Conservation (phyloP, 2,113 vertebrate genomes). For the Xenus cinereus region DNA sequence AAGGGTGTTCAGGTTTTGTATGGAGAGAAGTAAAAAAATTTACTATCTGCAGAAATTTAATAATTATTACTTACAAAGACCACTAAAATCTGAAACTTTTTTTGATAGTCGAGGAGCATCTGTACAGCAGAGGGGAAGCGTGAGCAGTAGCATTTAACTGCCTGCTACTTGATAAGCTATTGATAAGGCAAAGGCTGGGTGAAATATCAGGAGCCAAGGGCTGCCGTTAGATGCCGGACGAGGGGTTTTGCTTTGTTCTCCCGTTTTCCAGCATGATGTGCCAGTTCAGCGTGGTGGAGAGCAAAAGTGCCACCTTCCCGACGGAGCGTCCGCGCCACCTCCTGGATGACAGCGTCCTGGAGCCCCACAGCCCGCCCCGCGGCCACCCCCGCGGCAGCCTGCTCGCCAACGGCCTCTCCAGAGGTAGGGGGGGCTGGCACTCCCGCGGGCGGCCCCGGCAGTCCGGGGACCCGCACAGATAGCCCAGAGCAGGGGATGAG, state of each 20-base stretch:
- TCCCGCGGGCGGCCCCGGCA: not conserved
- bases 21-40: not conserved
- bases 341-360: slow-evolving; percentile 95
- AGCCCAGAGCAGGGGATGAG: not conserved
- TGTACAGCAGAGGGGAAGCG: not conserved
- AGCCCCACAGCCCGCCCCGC: slow-evolving; percentile 86
- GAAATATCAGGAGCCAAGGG: not conserved
- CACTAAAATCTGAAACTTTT: not conserved
- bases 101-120: not conserved
- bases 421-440: slow-evolving; percentile 73
- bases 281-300: slow-evolving; percentile 89
- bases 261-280: slow-evolving; percentile 87
- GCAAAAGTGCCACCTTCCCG: slow-evolving; percentile 91
- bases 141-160: not conserved
- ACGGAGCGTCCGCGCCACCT: slow-evolving; percentile 89
- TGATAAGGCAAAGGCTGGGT: not conserved
- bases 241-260: slow-evolving; percentile 23
- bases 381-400: slow-evolving; percentile 22
- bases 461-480: not conserved
- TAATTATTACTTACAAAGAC: not conserved
- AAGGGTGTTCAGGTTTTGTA: not conserved
- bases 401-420: slow-evolving; percentile 80
- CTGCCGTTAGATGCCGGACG: not conserved
- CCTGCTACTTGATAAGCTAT: not conserved
- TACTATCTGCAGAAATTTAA: not conserved